Evolutionary conservation across 2,113 vertebrate species (phyloP), one percentile per base, ranked within the genome.

Genomic region (Poeciliopsis occidentalis): DNA sequence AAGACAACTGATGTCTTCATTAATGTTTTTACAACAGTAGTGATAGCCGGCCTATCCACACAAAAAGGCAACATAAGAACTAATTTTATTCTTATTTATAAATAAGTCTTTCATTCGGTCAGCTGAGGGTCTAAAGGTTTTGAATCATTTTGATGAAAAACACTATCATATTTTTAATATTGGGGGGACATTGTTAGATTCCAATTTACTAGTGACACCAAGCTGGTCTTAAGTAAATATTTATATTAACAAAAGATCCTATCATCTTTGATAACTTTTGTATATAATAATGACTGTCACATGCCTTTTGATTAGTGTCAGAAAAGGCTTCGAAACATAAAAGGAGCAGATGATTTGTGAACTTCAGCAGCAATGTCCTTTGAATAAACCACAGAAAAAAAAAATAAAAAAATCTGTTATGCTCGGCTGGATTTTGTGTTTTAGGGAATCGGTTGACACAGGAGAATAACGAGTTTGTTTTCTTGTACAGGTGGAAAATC

Each of bases 401-500:
- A 87, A 63, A 76, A 78, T n/a, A 51, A 32, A 64, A 10, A 19
- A 83, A 85, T 89, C 80, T 88, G 78, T 66, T 11, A 83, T 4
- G 79, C 83, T 80, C 27, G 44, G 79, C 72, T 90, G 81, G 75
- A 74, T 84, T 60, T 72, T 2, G 51, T 80, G 71, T 71, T 62
- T 1, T 12, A 72, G 74, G 71, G 84, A 71, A 78, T 83, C 64
- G 0, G 17, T 30, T 71, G 84, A 87, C 73, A 78, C 34, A 54
- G 60, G 57, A 86, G 87, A 88, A 88, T 82, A 87, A 68, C 29
- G 61, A 12, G 61, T 80, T 81, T 81, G 70, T 64, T 71, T 71
- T 79, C 44, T 76, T 2, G 6, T 57, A 69, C 60, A 80, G 76
- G 71, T 77, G 34, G 69, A 78, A 44, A 24, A 75, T 57, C 22